These are phyloP conservation scores for Drosophila ambigua DNA, from an alignment of 1,140 invertebrate species.

Conservation along the genomic window DNA sequence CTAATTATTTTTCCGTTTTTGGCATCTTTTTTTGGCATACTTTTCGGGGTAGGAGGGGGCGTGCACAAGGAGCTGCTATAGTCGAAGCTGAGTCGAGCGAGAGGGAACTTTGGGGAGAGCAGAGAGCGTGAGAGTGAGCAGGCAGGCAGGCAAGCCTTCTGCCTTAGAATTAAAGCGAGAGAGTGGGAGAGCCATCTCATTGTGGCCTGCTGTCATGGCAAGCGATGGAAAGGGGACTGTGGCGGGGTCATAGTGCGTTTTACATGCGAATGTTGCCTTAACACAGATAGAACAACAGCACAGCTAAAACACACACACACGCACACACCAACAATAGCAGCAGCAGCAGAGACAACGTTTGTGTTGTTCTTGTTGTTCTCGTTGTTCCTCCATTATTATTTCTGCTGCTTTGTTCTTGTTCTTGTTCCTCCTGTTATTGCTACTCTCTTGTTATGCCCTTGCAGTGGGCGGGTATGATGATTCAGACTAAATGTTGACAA, in stretches of 20 bases:
- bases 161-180: too few relatives aligned
- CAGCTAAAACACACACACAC: too few relatives aligned
- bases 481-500: conserved; percentile 5
- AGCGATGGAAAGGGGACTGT: background rate
- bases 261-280: conserved; percentile 41
- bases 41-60: background rate
- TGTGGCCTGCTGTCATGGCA: conserved; percentile 15
- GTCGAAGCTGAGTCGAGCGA: too few relatives aligned
- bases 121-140: too few relatives aligned
- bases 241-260: conserved; percentile 21
- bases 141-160: too few relatives aligned
- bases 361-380: conserved; percentile 39
- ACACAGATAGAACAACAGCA: conserved; percentile 17
- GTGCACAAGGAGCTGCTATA: background rate
- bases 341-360: conserved; percentile 2
- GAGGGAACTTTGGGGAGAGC: too few relatives aligned
- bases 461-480: conserved; percentile 4
- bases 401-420: conserved; percentile 37
- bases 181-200: conserved; percentile 16
- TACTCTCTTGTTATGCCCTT: conserved; percentile 13
- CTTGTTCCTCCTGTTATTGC: conserved; percentile 40
- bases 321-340: background rate
- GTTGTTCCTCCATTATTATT: conserved; percentile 48
- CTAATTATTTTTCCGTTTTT: conserved; percentile 48
- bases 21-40: background rate